A percentile compares a stretch with the other conserved stretches of the same genome.
phyloP scores from a whole-genome alignment of 2,888 invertebrate species.

The Congeria kusceri region DNA sequence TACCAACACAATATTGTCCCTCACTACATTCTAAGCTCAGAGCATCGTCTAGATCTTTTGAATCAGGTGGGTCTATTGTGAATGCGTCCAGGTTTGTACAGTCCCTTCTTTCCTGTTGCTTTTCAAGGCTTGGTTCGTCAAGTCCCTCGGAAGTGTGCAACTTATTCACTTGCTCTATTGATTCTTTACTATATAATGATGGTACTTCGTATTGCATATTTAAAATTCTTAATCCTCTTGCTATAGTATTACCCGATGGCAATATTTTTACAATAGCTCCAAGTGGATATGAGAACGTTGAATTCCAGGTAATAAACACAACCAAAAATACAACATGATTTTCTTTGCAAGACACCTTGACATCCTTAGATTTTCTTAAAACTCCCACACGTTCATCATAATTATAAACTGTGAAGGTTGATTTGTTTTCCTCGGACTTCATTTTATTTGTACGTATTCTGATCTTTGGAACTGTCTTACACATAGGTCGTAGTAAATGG shows the following conservation, averaged over 20 bases:
- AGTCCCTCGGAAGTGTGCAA: no score
- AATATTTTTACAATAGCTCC: slow-evolving; percentile 64
- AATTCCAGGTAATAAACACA: slow-evolving; percentile 60
- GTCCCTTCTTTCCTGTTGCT: slow-evolving; percentile 24
- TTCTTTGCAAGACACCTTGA: slow-evolving; percentile 47
- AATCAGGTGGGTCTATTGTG: slow-evolving; percentile 61
- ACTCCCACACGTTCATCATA: slow-evolving; percentile 57
- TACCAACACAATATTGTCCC: slow-evolving; percentile 46
- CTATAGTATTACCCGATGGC: slow-evolving; percentile 35
- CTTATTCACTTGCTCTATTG: slow-evolving; percentile 16
- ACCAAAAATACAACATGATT: slow-evolving; percentile 64
- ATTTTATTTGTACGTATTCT: slow-evolving; percentile 30
- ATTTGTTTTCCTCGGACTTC: slow-evolving; percentile 6
- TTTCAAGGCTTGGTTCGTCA: slow-evolving; percentile 6
- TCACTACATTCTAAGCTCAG: slow-evolving; percentile 35
- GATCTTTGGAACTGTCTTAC: slow-evolving; percentile 71
- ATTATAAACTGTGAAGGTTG: slow-evolving; percentile 52
- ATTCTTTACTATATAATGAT: slow-evolving; percentile 18
- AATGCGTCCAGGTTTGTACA: slow-evolving; percentile 40
- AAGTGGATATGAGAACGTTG: slow-evolving; percentile 60
- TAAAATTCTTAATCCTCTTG: slow-evolving; percentile 40
- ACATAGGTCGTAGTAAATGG: slow-evolving; percentile 67
- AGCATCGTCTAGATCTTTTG: slow-evolving; percentile 66
- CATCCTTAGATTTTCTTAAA: slow-evolving; percentile 39
- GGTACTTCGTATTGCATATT: slow-evolving; percentile 50